phyloP scores from a whole-genome alignment of 2,797 vertebrate species.

The Lemur catta region DNA sequence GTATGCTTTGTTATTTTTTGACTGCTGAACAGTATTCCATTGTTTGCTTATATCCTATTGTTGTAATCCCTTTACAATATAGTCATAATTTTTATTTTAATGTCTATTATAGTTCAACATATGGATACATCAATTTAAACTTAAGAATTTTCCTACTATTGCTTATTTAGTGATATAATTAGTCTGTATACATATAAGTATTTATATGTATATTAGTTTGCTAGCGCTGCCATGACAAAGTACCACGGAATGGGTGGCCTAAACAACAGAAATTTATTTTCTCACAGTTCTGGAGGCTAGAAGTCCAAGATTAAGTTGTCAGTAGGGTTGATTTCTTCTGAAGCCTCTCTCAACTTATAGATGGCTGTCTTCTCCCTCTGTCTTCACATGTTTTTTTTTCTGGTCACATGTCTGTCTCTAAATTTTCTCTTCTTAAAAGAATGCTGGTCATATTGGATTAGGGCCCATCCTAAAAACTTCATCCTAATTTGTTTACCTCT shows the following conservation, averaged over 20 bases:
- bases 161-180: neutral
- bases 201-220: neutral
- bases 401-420: neutral
- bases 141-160: neutral
- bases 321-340: no score
- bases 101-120: neutral
- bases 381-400: neutral
- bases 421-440: neutral
- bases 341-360: no score
- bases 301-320: no score
- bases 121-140: neutral
- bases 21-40: neutral
- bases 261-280: neutral
- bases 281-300: no score
- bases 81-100: conserved; percentile 1
- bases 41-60: neutral
- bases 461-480: neutral
- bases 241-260: neutral
- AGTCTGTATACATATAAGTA: neutral
- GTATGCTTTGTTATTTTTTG: neutral
- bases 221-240: neutral
- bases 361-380: neutral
- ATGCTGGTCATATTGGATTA: neutral
- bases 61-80: neutral
- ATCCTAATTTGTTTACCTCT: conserved; percentile 6